Conservation (phyloP, 2,888 invertebrate genomes). For the Tenthredo livida region DNA sequence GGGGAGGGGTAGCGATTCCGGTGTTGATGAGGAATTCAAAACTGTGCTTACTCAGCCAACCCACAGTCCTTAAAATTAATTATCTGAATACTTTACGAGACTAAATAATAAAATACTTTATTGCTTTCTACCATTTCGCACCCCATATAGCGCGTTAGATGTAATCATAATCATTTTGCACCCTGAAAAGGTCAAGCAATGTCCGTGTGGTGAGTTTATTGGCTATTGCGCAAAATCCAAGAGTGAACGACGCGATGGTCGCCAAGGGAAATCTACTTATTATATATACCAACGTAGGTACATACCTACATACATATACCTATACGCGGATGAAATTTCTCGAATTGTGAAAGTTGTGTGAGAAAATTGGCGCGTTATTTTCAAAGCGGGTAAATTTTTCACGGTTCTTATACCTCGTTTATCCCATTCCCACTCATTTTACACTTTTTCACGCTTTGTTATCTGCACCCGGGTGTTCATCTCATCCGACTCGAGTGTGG, state of each 20-base stretch:
- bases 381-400: neutral
- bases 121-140: neutral
- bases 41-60: neutral
- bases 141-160: neutral
- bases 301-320: neutral
- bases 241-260: slow-evolving; percentile 6
- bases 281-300: neutral
- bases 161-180: slow-evolving; percentile 20
- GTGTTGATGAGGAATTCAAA: slow-evolving; percentile 1
- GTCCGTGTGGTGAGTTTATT: slow-evolving; percentile 29
- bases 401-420: neutral
- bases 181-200: neutral
- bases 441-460: neutral
- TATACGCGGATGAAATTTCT: neutral
- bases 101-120: slow-evolving; percentile 5
- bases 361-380: slow-evolving; percentile 24
- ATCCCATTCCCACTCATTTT: neutral
- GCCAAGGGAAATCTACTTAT: slow-evolving; percentile 44
- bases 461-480: neutral
- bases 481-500: neutral
- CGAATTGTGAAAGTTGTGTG: neutral
- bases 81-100: neutral
- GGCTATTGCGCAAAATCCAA: slow-evolving; percentile 6
- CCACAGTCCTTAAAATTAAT: neutral
- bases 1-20: neutral